Conservation (phyloP, 2,797 vertebrate species). For the Lepilemur ruficaudatus region DNA sequence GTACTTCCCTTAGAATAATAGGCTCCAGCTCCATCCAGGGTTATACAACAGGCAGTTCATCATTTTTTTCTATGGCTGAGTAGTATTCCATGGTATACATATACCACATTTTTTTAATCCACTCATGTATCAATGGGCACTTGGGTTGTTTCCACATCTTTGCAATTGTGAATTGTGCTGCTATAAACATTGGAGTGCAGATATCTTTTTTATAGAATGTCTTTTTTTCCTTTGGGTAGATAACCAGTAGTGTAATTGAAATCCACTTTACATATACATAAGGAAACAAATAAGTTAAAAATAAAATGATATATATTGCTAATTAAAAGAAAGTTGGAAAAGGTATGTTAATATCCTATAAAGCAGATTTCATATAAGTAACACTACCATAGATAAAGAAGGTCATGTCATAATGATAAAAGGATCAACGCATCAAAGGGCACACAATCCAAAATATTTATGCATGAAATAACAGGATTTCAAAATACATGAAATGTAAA, state of each 20-base stretch:
- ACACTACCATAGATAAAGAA: not conserved
- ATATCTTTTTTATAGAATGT: too few species aligned
- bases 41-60: too few species aligned
- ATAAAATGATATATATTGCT: not conserved
- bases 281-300: not conserved
- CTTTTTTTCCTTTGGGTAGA: too few species aligned
- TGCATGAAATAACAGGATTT: not conserved
- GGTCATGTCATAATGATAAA: not conserved
- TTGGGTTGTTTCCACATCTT: too few species aligned
- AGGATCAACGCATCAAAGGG: not conserved
- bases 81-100: too few species aligned
- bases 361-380: not conserved
- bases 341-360: not conserved
- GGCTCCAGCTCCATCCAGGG: too few species aligned
- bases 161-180: too few species aligned
- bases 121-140: too few species aligned
- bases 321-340: not conserved
- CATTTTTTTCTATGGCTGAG: too few species aligned
- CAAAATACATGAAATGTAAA: not conserved
- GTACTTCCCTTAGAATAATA: too few species aligned
- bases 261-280: not conserved
- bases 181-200: too few species aligned
- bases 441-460: not conserved
- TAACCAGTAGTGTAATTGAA: not conserved
- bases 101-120: too few species aligned